These are phyloP conservation scores for Stratiomys singularior DNA, from an alignment of 2,888 invertebrate species.

Conservation along the genomic window DNA sequence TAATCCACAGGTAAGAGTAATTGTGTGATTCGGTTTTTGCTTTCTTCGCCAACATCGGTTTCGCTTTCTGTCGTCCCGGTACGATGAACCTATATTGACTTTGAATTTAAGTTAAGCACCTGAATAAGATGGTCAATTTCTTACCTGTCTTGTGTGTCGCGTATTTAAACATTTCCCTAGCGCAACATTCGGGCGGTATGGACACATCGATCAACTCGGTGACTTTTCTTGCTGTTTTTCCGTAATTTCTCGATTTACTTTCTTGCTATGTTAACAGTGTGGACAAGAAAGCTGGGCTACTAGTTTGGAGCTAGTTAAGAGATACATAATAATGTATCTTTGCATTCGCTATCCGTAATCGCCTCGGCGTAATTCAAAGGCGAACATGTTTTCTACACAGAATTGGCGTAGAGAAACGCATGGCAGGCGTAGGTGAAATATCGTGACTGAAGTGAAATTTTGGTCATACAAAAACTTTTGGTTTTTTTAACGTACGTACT, in stretches of 20 bases:
- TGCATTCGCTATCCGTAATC: too few relatives aligned
- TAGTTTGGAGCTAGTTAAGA: neutral
- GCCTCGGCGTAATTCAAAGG: too few relatives aligned
- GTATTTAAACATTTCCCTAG: neutral
- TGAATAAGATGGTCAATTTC: neutral
- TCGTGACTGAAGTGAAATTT: too few relatives aligned
- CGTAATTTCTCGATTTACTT: slow-evolving; percentile 13
- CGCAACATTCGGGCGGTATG: neutral
- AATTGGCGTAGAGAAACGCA: too few relatives aligned
- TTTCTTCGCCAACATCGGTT: slow-evolving; percentile 34
- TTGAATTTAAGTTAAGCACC: neutral
- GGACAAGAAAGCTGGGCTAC: neutral
- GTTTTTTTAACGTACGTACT: too few relatives aligned
- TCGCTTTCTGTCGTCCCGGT: slow-evolving; percentile 37
- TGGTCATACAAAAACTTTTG: too few relatives aligned
- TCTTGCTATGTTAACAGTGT: neutral
- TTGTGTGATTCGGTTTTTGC: slow-evolving; percentile 1
- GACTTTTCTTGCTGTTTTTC: slow-evolving; percentile 11
- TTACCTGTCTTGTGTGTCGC: neutral
- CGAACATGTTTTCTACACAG: too few relatives aligned
- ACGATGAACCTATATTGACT: slow-evolving; percentile 13
- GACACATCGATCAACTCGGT: slow-evolving; percentile 3
- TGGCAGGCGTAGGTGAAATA: too few relatives aligned
- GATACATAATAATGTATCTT: too few relatives aligned
- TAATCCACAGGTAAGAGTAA: neutral